Evolutionary conservation across 2,888 invertebrate species (phyloP).

Genomic region (Auanema freiburgensis): DNA sequence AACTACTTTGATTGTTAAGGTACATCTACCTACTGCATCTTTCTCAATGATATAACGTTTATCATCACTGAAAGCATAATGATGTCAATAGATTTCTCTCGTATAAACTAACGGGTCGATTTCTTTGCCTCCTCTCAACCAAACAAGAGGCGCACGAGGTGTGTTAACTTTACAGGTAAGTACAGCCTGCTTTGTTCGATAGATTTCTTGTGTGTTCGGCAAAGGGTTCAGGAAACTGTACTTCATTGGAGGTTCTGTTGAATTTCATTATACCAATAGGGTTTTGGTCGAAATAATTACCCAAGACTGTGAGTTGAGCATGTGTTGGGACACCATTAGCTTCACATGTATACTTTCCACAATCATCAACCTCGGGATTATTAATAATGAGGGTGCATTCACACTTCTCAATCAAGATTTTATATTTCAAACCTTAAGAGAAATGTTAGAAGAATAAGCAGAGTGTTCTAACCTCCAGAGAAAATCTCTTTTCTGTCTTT

Average conservation of each 20-base stretch:
- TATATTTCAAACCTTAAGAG: conserved; percentile 80
- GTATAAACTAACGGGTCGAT: conserved; percentile 68
- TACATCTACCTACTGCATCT: conserved; percentile 86
- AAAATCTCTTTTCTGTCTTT: conserved; percentile 64
- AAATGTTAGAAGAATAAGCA: not conserved
- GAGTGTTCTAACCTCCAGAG: conserved; percentile 45
- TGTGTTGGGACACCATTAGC: conserved; percentile 85
- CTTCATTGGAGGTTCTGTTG: conserved; percentile 84
- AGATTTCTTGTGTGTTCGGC: conserved; percentile 85
- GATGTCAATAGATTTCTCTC: conserved; percentile 4
- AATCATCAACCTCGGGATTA: conserved; percentile 88
- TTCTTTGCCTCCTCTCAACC: conserved; percentile 83
- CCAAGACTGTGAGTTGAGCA: conserved; percentile 89
- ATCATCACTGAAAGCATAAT: conserved; percentile 44
- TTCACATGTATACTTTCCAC: conserved; percentile 93
- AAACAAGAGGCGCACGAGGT: conserved; percentile 88
- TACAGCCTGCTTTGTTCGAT: conserved; percentile 79
- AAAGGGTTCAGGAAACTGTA: conserved; percentile 89
- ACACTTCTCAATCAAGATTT: conserved; percentile 89
- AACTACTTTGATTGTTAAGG: conserved; percentile 81
- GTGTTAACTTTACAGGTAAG: conserved; percentile 92
- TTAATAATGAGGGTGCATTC: conserved; percentile 85
- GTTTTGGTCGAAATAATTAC: conserved; percentile 65
- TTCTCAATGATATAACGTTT: conserved; percentile 80
- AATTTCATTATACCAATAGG: not conserved